Evolutionary conservation across 2,888 invertebrate species (phyloP), one percentile per base, ranked within the genome.

Genomic region (Heteromyza rotundicornis): DNA sequence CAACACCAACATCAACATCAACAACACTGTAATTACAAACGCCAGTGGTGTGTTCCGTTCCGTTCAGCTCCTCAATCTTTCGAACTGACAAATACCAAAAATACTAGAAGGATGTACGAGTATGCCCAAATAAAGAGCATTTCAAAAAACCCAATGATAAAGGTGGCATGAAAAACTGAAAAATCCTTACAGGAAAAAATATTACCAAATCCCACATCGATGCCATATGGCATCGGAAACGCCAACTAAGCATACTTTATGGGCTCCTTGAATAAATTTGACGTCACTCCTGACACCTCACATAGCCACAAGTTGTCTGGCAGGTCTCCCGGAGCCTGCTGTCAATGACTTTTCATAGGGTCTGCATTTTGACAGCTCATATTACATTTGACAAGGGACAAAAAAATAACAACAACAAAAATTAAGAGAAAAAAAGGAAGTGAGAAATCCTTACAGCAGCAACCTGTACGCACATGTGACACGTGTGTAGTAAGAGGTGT

Each of bases 321-420:
- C 40, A n/a, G 40, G 8, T n/a, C 12, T 14, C 40, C 14, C 40
- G 8, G 10, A 7, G 3, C 62, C 44, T 57, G 59, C 62, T 70
- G 68, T 71, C 74, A 72, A 68, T 70, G 69, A 72, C 67, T 73
- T 68, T 65, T 70, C 65, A 65, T 63, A 62, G 62, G 68, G 64
- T 64, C 67, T 60, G 12, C 44, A 61, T 65, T 59, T 64, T 71
- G 76, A 66, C 66, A 67, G 65, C 64, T 74, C 58, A 68, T 58
- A 67, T 65, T 65, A 65, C 62, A 62, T n/a, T 40, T 40, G 40
- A 40, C 40, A n/a, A 40, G 40, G 40, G 40, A 40, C 40, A 8
- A 7, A n/a, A 8, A n/a, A 27, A 40, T 12, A 8, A 40, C n/a
- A 40, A 8, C 5, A 8, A 40, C 40, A 40, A 14, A 40, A 8